Evolutionary conservation across 2,888 invertebrate species (phyloP), one percentile per base, ranked within the genome.

Genomic region (Ptychoptera albimana): DNA sequence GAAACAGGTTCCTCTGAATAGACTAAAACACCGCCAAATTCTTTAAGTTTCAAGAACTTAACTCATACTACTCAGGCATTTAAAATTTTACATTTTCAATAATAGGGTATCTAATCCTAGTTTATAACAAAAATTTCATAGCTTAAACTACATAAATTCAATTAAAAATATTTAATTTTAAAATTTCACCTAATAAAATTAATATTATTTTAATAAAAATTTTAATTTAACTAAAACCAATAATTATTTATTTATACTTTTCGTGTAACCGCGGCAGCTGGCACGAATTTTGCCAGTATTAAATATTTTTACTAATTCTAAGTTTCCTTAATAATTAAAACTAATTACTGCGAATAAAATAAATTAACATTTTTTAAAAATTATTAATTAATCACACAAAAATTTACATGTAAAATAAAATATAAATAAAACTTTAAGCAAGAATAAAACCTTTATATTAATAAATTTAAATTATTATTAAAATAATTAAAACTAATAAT

Each of bases 61-160:
- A 58, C 64, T 67, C 62, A 48, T 74, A 74, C 67, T 75, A 71
- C 70, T 71, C 70, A 61, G 69, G 61, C 56, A 23, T 23, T 37
- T 51, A 50, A 23, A 49, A 57, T 52, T 62, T 68, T 57, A 59
- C 54, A 58, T 60, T 61, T 59, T 62, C 58, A 67, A 75, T 75
- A 76, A 74, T 72, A 73, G 73, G 73, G 75, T 74, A 75, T 74
- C 75, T 75, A 74, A 76, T 75, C 73, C 75, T 73, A 73, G 75
- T 75, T 70, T 74, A 63, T 60, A 50, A 50, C 51, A 48, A 57
- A 60, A 60, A 52, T 59, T 55, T 59, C 23, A 23, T 63, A 70
- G 64, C 60, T 64, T 58, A 66, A 63, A 60, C 61, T 65, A 64
- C 49, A 55, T 63, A 70, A 64, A 60, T 64, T 58, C 66, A 63